Evolutionary conservation across 2,888 invertebrate genomes (phyloP).

Genomic region (Drosophila villosipedis): DNA sequence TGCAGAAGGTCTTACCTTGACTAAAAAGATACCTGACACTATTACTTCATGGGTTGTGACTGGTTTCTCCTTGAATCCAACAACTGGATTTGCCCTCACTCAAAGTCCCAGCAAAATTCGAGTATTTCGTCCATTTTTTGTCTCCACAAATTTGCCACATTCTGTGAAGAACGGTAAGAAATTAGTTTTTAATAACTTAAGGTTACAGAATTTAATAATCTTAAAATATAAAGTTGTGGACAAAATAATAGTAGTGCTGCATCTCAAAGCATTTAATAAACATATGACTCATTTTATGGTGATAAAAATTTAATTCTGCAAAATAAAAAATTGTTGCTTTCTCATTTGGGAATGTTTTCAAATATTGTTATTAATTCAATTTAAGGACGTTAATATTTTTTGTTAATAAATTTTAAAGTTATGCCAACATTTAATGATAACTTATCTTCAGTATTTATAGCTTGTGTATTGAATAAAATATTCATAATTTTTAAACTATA

Average conservation of each 20-base stretch:
- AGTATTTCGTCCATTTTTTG: constrained; percentile 93
- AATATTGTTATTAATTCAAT: neutral
- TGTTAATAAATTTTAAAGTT: too few species aligned
- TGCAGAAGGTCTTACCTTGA: constrained; percentile 65
- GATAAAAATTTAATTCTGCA: neutral
- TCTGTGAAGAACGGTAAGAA: constrained; percentile 94
- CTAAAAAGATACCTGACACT: constrained; percentile 90
- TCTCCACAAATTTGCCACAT: constrained; percentile 94
- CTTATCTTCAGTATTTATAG: too few species aligned
- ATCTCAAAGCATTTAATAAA: neutral
- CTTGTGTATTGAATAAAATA: too few species aligned
- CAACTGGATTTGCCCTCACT: constrained; percentile 91
- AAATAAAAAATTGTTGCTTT: neutral
- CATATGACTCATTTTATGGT: rapidly evolving
- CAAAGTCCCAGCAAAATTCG: constrained; percentile 89
- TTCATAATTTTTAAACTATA: too few species aligned
- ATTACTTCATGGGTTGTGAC: constrained; percentile 94
- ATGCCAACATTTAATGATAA: too few species aligned
- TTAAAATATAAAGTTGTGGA: neutral
- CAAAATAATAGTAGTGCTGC: neutral
- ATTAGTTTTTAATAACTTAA: neutral
- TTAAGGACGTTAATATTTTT: neutral
- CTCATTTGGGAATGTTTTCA: neutral
- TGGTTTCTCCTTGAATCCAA: constrained; percentile 92
- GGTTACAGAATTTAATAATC: neutral